A percentile compares a stretch with the other conserved stretches of the same genome.
Conservation (phyloP, 2,888 invertebrate genomes). For the Tenthredo scrophulariae region DNA sequence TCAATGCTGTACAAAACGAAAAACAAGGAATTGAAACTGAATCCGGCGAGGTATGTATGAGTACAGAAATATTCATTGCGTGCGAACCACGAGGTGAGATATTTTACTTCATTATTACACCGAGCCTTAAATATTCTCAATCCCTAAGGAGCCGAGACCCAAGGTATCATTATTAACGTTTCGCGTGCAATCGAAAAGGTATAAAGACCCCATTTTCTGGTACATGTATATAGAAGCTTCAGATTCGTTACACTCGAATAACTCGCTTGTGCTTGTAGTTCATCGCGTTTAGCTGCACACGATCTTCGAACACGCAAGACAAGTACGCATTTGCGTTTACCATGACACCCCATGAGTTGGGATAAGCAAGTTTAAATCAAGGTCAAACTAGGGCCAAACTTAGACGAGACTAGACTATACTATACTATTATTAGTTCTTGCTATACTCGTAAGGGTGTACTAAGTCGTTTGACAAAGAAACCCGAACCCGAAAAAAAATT, state of each 20-base stretch:
- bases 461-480: neutral
- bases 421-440: neutral
- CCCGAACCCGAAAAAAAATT: neutral
- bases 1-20: neutral
- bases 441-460: neutral
- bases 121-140: neutral
- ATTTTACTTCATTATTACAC: slow-evolving; percentile 6
- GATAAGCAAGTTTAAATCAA: neutral
- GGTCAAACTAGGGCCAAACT: neutral
- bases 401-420: neutral
- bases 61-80: neutral
- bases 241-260: slow-evolving; percentile 13
- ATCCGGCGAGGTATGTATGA: neutral
- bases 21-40: neutral
- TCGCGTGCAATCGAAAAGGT: slow-evolving; percentile 9
- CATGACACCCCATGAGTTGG: neutral
- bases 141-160: neutral
- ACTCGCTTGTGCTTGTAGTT: neutral
- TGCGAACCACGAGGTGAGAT: neutral
- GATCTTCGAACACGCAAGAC: neutral
- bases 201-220: neutral
- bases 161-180: slow-evolving; percentile 13
- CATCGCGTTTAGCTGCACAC: slow-evolving; percentile 5
- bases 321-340: neutral
- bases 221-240: neutral